Evolutionary conservation across 2,888 invertebrate genomes (phyloP).

Genomic region (Drosophila neotestacea): DNA sequence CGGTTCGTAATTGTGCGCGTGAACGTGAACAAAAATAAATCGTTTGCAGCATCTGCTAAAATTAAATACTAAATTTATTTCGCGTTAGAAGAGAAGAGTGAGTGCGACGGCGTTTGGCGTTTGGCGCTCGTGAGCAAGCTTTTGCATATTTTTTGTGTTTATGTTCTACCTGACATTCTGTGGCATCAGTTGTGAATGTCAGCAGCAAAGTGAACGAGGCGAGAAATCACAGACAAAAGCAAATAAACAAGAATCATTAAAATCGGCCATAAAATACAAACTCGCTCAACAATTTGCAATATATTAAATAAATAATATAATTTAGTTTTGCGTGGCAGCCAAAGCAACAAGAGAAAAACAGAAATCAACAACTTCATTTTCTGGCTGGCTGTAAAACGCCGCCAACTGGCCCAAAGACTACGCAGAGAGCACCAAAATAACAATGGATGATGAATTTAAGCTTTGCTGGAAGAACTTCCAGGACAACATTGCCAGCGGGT

Average conservation of each 20-base stretch:
- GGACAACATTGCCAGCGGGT: constrained; percentile 85
- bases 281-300: constrained; percentile 33
- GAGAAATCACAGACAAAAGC: constrained; percentile 71
- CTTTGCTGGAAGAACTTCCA: constrained; percentile 86
- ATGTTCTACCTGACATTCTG: constrained; percentile 71
- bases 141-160: constrained; percentile 68
- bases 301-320: constrained; percentile 32
- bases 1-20: constrained; percentile 69
- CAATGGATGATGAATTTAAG: constrained; percentile 85
- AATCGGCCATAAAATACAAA: constrained; percentile 61
- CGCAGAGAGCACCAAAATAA: neutral
- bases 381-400: constrained; percentile 35
- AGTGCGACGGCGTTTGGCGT: constrained; percentile 50
- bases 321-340: constrained; percentile 32
- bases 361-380: constrained; percentile 10
- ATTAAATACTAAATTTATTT: constrained; percentile 40
- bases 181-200: constrained; percentile 74
- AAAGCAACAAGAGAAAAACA: constrained; percentile 7
- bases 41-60: constrained; percentile 41
- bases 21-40: constrained; percentile 43
- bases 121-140: constrained; percentile 63
- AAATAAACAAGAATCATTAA: constrained; percentile 77
- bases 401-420: constrained; percentile 22
- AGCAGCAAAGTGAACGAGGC: constrained; percentile 69
- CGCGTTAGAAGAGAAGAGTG: constrained; percentile 21